Evolutionary conservation across 2,113 vertebrate genomes (phyloP), one percentile per base, ranked within the genome.

Genomic region (Regulus satrapa): DNA sequence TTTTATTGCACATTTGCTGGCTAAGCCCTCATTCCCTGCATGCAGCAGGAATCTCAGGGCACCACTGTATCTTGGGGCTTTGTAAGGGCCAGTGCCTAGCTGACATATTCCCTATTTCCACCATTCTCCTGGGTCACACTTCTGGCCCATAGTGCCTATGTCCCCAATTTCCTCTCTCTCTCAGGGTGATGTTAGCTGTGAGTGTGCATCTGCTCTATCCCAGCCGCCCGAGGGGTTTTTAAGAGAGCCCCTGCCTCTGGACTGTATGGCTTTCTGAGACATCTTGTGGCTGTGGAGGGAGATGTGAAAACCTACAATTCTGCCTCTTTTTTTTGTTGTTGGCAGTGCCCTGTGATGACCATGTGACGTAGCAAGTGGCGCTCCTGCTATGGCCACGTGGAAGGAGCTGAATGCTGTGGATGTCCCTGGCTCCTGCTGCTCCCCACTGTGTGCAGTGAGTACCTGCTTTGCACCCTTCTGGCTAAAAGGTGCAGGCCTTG

Each of bases 311-410:
- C 29, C 51, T 41, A 24, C 31, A 46, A 1, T 74, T 41, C 24
- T 74, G 29, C 58, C n/a, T 95, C 23, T 40, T 83, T 51, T 87
- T 23, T 74, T n/a, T n/a, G n/a, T n/a, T 38, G 17, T 71, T 46
- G 85, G 6, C 89, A 97, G 96, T 84, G 71, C 74, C 32, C 73
- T 88, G 76, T 75, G 86, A 84, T 59, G 89, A 89, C 85, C 72
- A 96, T 85, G 91, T 94, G 76, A 96, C 1, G 1, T 6, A 46
- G 62, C 77, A 45, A 94, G 92, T 40, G 41, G 61, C 20, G 89
- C 62, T 91, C 54, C 77, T 61, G 88, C 78, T 59, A 97, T 97
- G 97, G 96, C 96, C 76, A 69, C 62, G 2, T 0, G 2, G 64
- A 67, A 75, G 55, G 95, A 97, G 82, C 54, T 2, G 0, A 90